These are phyloP conservation scores for Melieria omissa DNA, from an alignment of 2,888 invertebrate genomes.

Conservation along the genomic window DNA sequence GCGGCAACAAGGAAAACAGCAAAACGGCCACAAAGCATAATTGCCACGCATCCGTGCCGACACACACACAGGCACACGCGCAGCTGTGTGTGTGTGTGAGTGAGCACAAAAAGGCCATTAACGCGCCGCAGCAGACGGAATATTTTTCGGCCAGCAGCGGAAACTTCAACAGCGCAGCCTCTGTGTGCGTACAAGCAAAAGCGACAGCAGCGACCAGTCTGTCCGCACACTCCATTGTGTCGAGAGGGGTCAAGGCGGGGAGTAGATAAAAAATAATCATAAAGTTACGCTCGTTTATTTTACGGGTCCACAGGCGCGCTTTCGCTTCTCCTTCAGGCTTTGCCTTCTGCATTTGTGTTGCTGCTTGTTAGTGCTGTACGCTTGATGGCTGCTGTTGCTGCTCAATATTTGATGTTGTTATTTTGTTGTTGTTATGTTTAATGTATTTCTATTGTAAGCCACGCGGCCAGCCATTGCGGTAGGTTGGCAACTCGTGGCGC, in stretches of 20 bases:
- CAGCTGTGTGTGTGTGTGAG: not conserved
- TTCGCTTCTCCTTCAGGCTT: not conserved
- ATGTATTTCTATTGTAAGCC: no score
- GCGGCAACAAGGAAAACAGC: not conserved
- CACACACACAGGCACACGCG: no score
- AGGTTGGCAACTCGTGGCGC: no score
- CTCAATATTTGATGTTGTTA: not conserved
- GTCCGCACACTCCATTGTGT: not conserved
- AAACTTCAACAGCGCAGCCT: not conserved
- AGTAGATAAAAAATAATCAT: slow-evolving; percentile 45
- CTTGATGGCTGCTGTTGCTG: not conserved
- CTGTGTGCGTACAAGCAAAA: not conserved
- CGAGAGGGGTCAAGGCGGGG: not conserved
- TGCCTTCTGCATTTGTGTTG: not conserved
- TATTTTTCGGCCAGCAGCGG: not conserved
- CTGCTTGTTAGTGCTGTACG: not conserved
- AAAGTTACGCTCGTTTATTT: slow-evolving; percentile 48
- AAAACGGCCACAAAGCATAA: not conserved
- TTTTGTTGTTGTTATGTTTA: no score
- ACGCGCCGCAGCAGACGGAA: slow-evolving; percentile 2
- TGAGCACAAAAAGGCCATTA: slow-evolving; percentile 13
- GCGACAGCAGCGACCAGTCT: not conserved
- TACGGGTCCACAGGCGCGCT: slow-evolving; percentile 30
- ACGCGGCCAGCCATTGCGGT: no score
- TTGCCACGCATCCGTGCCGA: not conserved